Evolutionary conservation across 2,113 vertebrate genomes (phyloP), one percentile per base, ranked within the genome.

Genomic region (Pseudopipra pipra): DNA sequence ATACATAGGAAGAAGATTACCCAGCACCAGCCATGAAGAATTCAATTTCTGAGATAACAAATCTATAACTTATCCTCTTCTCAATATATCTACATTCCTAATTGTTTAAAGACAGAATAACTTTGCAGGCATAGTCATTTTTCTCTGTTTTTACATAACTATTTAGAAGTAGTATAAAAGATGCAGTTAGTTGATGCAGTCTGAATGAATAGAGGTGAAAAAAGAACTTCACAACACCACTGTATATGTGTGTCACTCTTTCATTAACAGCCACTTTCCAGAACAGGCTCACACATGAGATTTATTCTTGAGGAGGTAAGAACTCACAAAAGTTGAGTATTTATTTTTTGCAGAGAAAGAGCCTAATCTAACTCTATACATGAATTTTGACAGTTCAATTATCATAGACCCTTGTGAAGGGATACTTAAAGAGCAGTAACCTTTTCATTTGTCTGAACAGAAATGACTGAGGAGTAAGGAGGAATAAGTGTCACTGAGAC

Each of bases 321-420:
- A 87, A 94, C 30, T 52, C 75, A 95, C 30, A 91, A 47, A 93
- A 94, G 49, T 52, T 37, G 77, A 96, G 56, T 28, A 86, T 81
- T 95, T 81, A 35, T 35, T 90, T 92, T 80, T 73, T 5, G 2
- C 55, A 85, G 89, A 93, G 75, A 62, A 89, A 96, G 31, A 82
- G 51, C 30, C 43, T 96, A 94, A 92, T 72, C 51, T 79, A 94
- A 85, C 61, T 75, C 91, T 74, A 89, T 52, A 94, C 21, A 71
- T 84, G n/a, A 93, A 93, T 89, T 95, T 68, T 85, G 92, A 83
- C 70, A 92, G 87, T 88, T 91, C 77, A 89, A 85, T 97, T 95
- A 96, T 81, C 81, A 73, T 3, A 89, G 91, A 78, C 58, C 66
- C 61, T 90, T 73, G 44, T 74, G 68, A 95, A 93, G 54, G 25